Base-by-base conservation (phyloP, 2,797 vertebrate genomes). In the Alosa sapidissima region DNA sequence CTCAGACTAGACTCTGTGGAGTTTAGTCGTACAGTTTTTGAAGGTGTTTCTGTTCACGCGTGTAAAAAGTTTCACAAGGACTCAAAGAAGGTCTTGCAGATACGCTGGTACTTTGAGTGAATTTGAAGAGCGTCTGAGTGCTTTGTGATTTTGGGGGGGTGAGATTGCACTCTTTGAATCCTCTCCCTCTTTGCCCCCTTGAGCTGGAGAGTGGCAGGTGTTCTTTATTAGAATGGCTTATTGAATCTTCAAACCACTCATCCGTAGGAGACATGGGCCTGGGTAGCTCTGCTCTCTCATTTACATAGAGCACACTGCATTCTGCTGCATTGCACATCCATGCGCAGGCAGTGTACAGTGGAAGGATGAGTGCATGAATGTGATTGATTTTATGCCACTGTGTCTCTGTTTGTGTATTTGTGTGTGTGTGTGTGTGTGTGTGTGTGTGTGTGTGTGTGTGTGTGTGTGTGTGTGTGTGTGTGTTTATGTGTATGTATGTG, bases 171-270 rank as follows among this genome's bases (percentile, higher is more conserved):
- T 8, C 60, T 41, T 65, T 10, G 60, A 1, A 10, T 65, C 24
- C n/a, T 65, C 60, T 45, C 36, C 41, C 72, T 19, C 13, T 14
- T 14, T 55, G 33, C 82, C 62, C 47, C 86, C 47, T 45, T 78
- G 82, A 49, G 84, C 28, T 48, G 24, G 24, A 75, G 90, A 93
- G 78, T 89, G 90, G 87, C 92, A 93, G 89, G 88, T 92, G 88
- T 52, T 87, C 87, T 88, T 90, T 92, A 86, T 93, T 90, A 88
- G 60, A 89, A 78, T 83, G 87, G 83, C 81, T 90, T 91, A 91
- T 91, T 91, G 89, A 86, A 91, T 91, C 88, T 88, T 60, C 51
- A 81, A 55, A 52, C 86, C 14, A 82, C 84, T 60, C 75, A 84
- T 86, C 48, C 85, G 85, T 68, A 68, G 62, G 60, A 81, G 51